Percentiles rank a stretch among this genome's conserved stretches.
Conservation (phyloP, 2,797 vertebrate genomes). For the Dromococcyx pavoninus region DNA sequence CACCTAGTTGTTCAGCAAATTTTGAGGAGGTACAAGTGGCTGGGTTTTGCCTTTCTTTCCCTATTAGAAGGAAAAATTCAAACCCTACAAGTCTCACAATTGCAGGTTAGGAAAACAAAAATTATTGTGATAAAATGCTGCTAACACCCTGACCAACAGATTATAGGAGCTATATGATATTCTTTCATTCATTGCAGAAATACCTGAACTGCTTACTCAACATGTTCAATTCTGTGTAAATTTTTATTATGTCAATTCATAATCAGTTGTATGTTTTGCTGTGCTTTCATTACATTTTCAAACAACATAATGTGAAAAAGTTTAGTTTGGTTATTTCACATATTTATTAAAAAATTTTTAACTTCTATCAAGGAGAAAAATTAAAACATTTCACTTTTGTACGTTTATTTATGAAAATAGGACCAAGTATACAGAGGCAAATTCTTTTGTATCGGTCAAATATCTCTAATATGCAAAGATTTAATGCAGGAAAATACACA, state of each 20-base stretch:
- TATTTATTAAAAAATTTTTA: not conserved
- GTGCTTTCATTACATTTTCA: not conserved
- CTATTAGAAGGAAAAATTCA: not conserved
- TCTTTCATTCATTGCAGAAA: not conserved
- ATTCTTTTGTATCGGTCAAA: not conserved
- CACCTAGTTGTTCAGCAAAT: not conserved
- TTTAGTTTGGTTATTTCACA: not conserved
- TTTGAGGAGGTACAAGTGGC: not conserved
- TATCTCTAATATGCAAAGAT: not conserved
- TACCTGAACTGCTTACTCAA: not conserved
- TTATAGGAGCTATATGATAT: not conserved
- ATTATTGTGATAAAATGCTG: not conserved
- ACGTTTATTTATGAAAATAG: not conserved
- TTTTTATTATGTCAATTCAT: not conserved
- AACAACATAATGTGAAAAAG: not conserved
- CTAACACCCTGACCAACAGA: not conserved
- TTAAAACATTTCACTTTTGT: not conserved
- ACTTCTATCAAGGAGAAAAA: not conserved
- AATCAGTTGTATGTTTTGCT: not conserved
- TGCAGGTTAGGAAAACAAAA: not conserved
- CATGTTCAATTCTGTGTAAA: not conserved
- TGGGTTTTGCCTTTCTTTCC: not conserved
- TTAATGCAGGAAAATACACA: not conserved
- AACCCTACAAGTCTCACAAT: not conserved
- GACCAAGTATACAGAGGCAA: not conserved